These are phyloP conservation scores for Rhinolophus ferrumequinum DNA, from an alignment of 2,113 vertebrate genomes.

Conservation along the genomic window DNA sequence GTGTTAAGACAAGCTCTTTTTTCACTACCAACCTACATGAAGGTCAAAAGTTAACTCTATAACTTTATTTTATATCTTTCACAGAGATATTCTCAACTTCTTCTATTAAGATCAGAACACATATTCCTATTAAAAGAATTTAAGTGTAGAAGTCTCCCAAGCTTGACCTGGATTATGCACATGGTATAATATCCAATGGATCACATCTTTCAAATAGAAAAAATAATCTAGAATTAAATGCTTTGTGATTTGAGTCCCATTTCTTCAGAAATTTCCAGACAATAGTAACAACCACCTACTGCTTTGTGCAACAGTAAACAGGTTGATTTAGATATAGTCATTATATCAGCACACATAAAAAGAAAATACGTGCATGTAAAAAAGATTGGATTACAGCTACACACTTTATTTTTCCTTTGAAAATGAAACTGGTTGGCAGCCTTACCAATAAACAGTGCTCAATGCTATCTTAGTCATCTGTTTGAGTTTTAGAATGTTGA, in stretches of 20 bases:
- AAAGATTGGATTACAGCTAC: constrained; percentile 40
- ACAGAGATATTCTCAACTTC: not conserved
- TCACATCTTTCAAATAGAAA: constrained; percentile 27
- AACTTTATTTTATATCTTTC: not conserved
- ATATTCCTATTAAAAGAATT: not conserved
- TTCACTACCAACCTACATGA: not conserved
- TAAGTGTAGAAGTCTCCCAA: not conserved
- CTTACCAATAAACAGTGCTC: constrained; percentile 55
- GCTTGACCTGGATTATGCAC: not conserved
- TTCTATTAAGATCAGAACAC: not conserved
- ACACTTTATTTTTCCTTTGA: constrained; percentile 59
- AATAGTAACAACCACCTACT: constrained; percentile 41
- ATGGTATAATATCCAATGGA: not conserved
- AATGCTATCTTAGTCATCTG: constrained; percentile 9
- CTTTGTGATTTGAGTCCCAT: constrained; percentile 1
- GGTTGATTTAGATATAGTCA: constrained; percentile 59
- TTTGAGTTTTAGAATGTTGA: constrained; percentile 65
- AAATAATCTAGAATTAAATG: constrained; percentile 18
- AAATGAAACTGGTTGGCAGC: constrained; percentile 59
- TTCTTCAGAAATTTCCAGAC: constrained; percentile 60
- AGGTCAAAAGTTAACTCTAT: not conserved
- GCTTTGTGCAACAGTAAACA: constrained; percentile 42
- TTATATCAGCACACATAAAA: constrained; percentile 53
- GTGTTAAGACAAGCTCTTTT: not conserved
- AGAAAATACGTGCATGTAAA: constrained; percentile 54